Conservation (phyloP, 2,888 invertebrate genomes). For the Branchellion lobata region DNA sequence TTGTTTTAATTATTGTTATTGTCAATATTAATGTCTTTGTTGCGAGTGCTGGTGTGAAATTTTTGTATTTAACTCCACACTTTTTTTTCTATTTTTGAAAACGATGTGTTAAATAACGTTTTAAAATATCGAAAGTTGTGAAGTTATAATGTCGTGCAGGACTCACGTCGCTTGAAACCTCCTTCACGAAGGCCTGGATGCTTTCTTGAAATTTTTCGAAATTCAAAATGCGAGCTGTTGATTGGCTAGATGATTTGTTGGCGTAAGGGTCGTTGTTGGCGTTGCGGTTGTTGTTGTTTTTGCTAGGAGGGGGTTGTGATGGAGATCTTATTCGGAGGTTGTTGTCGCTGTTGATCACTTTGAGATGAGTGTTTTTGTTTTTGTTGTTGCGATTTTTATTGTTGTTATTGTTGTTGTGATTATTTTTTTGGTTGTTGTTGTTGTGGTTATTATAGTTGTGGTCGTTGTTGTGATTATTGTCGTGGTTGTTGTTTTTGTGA, state of each 20-base stretch:
- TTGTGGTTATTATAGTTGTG: not conserved
- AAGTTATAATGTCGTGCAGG: no score
- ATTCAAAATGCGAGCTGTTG: constrained; percentile 16
- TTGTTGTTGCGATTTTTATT: not conserved
- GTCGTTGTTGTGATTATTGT: not conserved
- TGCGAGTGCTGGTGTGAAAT: no score
- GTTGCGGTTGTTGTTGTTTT: not conserved
- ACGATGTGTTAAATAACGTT: no score
- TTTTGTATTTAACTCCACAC: no score
- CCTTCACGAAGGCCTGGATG: constrained; percentile 31
- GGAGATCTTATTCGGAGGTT: not conserved
- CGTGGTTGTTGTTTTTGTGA: not conserved
- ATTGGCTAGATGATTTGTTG: not conserved
- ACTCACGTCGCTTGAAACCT: constrained; percentile 28
- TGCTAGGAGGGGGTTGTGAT: not conserved
- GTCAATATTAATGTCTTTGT: no score
- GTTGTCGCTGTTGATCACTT: not conserved
- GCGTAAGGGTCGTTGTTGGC: not conserved
- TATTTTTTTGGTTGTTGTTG: no score
- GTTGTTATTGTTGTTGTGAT: not conserved
- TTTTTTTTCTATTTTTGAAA: no score
- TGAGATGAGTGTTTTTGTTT: not conserved
- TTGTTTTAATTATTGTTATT: no score
- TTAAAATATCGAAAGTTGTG: no score
- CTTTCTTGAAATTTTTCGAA: constrained; percentile 36